Evolutionary conservation across 2,797 vertebrate genomes (phyloP).

Genomic region (Enteromius anoplus): DNA sequence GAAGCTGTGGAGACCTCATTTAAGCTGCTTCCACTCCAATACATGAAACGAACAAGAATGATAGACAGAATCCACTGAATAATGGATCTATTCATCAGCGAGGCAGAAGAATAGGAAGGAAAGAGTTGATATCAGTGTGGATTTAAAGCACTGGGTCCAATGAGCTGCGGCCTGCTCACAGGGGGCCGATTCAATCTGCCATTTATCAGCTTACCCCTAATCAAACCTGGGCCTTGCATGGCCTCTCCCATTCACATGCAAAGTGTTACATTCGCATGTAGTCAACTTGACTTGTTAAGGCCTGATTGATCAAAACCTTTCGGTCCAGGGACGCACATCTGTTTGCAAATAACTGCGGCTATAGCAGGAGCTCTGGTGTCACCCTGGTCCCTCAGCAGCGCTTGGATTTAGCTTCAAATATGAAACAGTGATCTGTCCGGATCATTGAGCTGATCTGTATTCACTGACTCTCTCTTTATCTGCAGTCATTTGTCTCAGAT

Average conservation of each 20-base stretch:
- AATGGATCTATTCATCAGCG: constrained; percentile 79
- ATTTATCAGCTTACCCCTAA: constrained; percentile 84
- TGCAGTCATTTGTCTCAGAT: constrained; percentile 38
- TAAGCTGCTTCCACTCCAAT: constrained; percentile 79
- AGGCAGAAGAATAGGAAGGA: constrained; percentile 73
- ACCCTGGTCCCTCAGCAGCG: constrained; percentile 48
- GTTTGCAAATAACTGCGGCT: constrained; percentile 80
- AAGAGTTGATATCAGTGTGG: constrained; percentile 79
- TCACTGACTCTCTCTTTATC: constrained; percentile 50
- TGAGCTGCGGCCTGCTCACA: constrained; percentile 63
- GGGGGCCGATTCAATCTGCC: constrained; percentile 77
- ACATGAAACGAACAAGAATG: constrained; percentile 77
- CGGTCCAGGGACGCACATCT: constrained; percentile 71
- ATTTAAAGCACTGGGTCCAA: constrained; percentile 77
- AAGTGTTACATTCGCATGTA: constrained; percentile 78
- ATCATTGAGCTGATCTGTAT: constrained; percentile 67
- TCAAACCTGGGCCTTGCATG: constrained; percentile 76
- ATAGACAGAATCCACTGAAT: constrained; percentile 71
- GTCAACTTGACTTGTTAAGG: constrained; percentile 86
- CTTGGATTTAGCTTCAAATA: constrained; percentile 65
- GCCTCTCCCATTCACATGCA: constrained; percentile 77
- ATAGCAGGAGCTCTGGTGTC: constrained; percentile 51
- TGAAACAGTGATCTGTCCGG: constrained; percentile 52
- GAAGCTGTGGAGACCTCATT: constrained; percentile 58
- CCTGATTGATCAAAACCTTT: constrained; percentile 81